Evolutionary conservation across 2,113 vertebrate species (phyloP), one percentile per base, ranked within the genome.

Genomic region (Sinocyclocheilus maitianheensis): DNA sequence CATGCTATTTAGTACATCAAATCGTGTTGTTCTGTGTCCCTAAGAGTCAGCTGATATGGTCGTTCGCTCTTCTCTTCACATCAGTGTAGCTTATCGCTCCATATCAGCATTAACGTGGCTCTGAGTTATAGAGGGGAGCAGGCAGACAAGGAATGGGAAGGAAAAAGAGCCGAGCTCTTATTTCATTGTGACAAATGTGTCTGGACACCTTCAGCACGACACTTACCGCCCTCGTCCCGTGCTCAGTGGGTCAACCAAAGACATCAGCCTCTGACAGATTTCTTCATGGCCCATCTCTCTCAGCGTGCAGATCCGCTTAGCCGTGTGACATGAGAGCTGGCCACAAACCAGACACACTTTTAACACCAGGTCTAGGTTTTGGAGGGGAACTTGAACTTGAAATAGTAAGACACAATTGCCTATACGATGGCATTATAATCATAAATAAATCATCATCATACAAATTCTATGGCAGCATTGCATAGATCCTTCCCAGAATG

Each of bases 161-260:
- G 88, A 81, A 81, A 0, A 84, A 3, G 67, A 88, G 67, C 40
- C n/a, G 48, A 87, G 87, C 89, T 91, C 86, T 90, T 87, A 80
- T 92, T 90, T 89, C 92, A 88, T 51, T 87, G 86, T 92, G 91
- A 94, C 90, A 92, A 92, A 94, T 93, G 91, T 87, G 90, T 93
- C 88, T 87, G 91, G 90, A 88, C 87, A 90, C 89, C 84, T 87
- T 91, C 84, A 83, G 81, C 86, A 84, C 89, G 88, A 90, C 89
- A 87, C 87, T 81, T 85, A 76, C 83, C 84, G 69, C 90, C 79
- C 89, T 2, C 72, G 3, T 67, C 20, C 63, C 80, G 62, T 60
- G 86, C 83, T 84, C 88, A 71, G 58, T 86, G 87, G 87, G 87
- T 88, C 87, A 87, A 81, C 83, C 87, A 83, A 84, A 90, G 85